Percentiles rank a stretch among this genome's conserved stretches.
These are phyloP conservation scores for Acrocephalus scirpaceus DNA, from an alignment of 2,797 vertebrate genomes.

Conservation along the genomic window DNA sequence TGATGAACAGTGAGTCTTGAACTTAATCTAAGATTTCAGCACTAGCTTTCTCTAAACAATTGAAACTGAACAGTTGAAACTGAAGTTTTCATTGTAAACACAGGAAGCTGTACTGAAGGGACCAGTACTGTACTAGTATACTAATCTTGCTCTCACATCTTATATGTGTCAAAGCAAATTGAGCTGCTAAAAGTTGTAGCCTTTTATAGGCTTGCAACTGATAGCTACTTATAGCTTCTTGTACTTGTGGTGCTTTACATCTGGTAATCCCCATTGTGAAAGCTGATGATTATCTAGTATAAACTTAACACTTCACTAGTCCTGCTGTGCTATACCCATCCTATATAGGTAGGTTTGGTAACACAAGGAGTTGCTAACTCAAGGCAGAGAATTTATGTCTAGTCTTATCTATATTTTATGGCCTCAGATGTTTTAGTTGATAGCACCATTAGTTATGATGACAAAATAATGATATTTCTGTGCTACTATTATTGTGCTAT, in stretches of 20 bases:
- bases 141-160: neutral
- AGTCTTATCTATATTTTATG: neutral
- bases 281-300: neutral
- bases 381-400: neutral
- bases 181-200: neutral
- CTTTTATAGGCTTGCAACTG: neutral
- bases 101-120: neutral
- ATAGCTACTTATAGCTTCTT: neutral
- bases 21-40: neutral
- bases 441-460: neutral
- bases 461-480: neutral
- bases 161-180: neutral
- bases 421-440: neutral
- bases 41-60: neutral
- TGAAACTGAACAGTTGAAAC: neutral
- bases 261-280: neutral
- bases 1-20: neutral
- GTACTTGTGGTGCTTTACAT: neutral
- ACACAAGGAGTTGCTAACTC: neutral
- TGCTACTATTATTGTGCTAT: neutral
- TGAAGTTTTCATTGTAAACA: neutral
- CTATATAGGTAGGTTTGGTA: neutral
- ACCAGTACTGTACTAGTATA: neutral
- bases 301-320: neutral
- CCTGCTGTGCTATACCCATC: neutral